Percentiles rank a stretch among this genome's conserved stretches.
phyloP scores from a whole-genome alignment of 2,113 vertebrate genomes.

The Capreolus pygargus region DNA sequence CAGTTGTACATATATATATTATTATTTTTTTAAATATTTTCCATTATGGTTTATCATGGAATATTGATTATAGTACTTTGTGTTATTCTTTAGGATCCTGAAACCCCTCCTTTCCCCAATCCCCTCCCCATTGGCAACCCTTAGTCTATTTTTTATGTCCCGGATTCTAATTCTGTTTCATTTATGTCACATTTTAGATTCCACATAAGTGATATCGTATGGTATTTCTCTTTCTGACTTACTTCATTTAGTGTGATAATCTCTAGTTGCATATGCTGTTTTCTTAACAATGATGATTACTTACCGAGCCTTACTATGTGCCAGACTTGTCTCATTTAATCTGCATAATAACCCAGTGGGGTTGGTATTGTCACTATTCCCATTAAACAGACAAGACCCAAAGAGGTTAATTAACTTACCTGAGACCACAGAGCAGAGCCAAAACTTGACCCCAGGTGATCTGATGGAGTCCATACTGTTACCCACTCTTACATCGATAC shows the following conservation, averaged over 20 bases:
- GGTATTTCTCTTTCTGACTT: background rate
- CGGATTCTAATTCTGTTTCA: background rate
- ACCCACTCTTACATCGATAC: too few species aligned
- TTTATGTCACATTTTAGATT: background rate
- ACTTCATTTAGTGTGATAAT: background rate
- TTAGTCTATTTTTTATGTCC: background rate
- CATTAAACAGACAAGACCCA: background rate
- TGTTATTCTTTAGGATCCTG: background rate
- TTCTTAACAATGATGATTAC: background rate
- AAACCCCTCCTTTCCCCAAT: background rate
- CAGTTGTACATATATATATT: background rate
- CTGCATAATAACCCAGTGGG: background rate
- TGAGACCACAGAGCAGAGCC: background rate
- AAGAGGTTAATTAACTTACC: background rate
- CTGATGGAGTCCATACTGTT: background rate
- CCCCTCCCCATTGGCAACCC: background rate
- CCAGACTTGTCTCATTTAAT: background rate
- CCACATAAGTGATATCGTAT: background rate
- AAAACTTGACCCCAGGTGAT: background rate
- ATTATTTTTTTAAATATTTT: background rate
- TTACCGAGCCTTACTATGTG: background rate
- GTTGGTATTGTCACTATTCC: background rate
- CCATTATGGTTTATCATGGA: background rate
- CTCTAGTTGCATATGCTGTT: background rate
- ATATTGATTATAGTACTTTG: background rate